Base-by-base conservation (phyloP, 2,888 invertebrate genomes). In the Peribatodes rhomboidaria region DNA sequence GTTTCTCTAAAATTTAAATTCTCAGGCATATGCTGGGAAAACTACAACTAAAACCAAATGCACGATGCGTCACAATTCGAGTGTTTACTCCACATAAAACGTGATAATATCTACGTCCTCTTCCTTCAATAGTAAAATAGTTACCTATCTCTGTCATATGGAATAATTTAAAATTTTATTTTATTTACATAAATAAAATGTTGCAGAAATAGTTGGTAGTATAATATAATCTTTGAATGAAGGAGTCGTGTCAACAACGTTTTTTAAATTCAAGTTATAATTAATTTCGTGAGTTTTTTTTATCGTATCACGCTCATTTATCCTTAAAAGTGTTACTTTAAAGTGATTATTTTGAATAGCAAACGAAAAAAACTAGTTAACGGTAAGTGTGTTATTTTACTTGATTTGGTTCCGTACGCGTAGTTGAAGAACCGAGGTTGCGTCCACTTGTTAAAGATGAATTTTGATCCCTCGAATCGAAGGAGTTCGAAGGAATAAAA, bases 101-200 rank as follows among this genome's bases (percentile, higher is more conserved):
- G n/a, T n/a, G n/a, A n/a, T n/a, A n/a, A 27, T 14, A 10, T 41
- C 14, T 31, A 16, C 13, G 42, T 55, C 44, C 31, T 27, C 10
- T 55, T 55, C 11, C 33, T 20, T 55, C 55, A n/a, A 3, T 55
- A 13, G 33, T 42, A 33, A 44, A 41, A 16, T 42, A 13, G 31
- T 31, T 41, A 10, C 4, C 41, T 55, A 33, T 46, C 35, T 55
- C 55, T 41, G 33, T 55, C 55, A 20, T 14, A 16, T 13, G 2
- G 33, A 44, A 55, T 55, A 44, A 35, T 44, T 55, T 55, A 31
- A 20, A 35, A 44, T 20, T 44, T n/a, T 42, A 49, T 54, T 46
- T 49, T 54, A 61, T 55, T n/a, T n/a, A n/a, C n/a, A n/a, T n/a
- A n/a, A n/a, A 55, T 55, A 55, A 54, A 55, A 31, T 44, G 33